Evolutionary conservation across 2,888 invertebrate genomes (phyloP).

Genomic region (Nomada goodeniana): DNA sequence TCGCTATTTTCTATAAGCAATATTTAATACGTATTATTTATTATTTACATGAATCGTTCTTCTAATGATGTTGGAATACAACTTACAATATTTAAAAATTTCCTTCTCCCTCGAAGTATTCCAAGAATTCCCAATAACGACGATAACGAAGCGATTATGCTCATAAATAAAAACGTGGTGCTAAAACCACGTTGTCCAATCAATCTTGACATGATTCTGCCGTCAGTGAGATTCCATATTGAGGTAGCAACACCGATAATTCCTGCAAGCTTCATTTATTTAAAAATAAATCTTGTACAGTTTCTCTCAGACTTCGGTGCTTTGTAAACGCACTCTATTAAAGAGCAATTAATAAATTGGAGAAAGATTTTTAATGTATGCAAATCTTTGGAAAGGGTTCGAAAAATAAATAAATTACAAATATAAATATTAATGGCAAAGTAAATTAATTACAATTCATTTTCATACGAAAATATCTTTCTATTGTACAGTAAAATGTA

Average conservation of each 20-base stretch:
- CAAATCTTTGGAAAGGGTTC: no score
- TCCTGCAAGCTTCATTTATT: conserved; percentile 71
- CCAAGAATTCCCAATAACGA: conserved; percentile 73
- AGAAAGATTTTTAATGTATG: no score
- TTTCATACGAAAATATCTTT: no score
- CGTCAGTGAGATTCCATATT: conserved; percentile 72
- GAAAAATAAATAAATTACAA: no score
- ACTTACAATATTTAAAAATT: conserved; percentile 67
- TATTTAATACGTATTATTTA: background rate
- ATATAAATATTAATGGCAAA: no score
- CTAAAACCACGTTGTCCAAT: conserved; percentile 72
- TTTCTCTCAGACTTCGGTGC: no score
- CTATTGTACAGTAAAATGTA: no score
- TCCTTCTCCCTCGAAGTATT: conserved; percentile 65
- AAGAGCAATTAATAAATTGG: no score
- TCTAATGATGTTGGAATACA: background rate
- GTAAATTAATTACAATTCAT: no score
- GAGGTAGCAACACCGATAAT: conserved; percentile 69
- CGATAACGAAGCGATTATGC: conserved; percentile 59
- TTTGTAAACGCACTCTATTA: no score
- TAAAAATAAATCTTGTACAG: background rate
- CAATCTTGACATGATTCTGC: conserved; percentile 73
- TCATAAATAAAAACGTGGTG: conserved; percentile 68
- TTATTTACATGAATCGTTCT: background rate
- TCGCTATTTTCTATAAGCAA: background rate